phyloP scores from a whole-genome alignment of 2,113 vertebrate species.

The Picathartes gymnocephalus region DNA sequence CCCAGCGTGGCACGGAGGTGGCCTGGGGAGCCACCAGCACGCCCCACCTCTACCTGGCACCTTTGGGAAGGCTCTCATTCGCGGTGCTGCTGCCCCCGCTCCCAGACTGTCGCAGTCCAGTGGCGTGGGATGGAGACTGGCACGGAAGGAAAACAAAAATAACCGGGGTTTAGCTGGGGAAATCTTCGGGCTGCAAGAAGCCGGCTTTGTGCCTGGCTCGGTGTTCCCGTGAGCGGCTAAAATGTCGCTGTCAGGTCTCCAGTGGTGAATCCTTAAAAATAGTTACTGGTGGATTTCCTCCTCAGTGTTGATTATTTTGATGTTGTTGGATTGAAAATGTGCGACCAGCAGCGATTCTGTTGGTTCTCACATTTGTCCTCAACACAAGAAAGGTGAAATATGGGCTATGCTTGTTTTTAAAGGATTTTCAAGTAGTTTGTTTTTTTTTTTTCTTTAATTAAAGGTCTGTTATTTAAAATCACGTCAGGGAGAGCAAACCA shows the following conservation, averaged over 20 bases:
- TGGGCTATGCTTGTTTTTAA: neutral
- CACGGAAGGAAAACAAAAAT: neutral
- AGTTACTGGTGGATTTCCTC: neutral
- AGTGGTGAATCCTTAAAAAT: neutral
- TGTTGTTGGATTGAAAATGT: neutral
- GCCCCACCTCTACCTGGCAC: neutral
- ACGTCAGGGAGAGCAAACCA: neutral
- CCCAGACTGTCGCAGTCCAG: rapidly evolving
- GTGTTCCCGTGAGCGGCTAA: neutral
- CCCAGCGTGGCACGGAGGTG: neutral
- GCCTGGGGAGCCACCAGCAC: neutral
- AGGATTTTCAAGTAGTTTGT: neutral
- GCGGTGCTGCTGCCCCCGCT: neutral
- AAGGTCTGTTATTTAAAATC: neutral
- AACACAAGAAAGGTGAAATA: neutral
- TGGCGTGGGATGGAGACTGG: rapidly evolving
- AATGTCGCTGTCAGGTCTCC: neutral
- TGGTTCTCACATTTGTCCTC: neutral
- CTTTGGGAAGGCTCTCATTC: neutral
- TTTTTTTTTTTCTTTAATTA: neutral
- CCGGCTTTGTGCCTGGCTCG: neutral
- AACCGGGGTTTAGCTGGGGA: neutral
- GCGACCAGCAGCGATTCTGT: too few relatives aligned
- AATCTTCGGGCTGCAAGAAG: too few relatives aligned
- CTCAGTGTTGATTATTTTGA: neutral